Evolutionary conservation across 2,797 vertebrate species (phyloP).

Genomic region (Malurus leucopterus): DNA sequence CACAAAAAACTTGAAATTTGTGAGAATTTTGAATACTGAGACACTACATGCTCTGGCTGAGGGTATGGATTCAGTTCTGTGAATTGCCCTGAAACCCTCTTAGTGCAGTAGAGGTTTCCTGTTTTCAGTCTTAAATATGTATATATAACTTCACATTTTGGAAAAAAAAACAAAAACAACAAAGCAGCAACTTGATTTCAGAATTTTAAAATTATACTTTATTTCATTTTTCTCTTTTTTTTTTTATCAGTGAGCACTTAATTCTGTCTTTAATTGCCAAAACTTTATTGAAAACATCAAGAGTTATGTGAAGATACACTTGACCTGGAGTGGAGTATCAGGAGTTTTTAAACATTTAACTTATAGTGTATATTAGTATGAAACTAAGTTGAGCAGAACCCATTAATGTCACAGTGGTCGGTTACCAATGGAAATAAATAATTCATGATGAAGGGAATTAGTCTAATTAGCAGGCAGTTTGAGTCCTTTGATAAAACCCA

Average conservation of each 20-base stretch:
- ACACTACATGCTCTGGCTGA: not conserved
- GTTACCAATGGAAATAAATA: constrained; percentile 97
- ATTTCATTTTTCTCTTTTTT: not conserved
- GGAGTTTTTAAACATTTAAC: constrained; percentile 78
- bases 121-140: not conserved
- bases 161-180: not conserved
- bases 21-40: not conserved
- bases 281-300: constrained; percentile 56
- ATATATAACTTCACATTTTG: not conserved
- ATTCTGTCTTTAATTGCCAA: not conserved
- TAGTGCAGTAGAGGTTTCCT: not conserved
- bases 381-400: constrained; percentile 88
- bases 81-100: not conserved
- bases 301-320: constrained; percentile 63
- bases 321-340: constrained; percentile 72
- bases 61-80: not conserved
- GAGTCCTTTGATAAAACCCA: constrained; percentile 94
- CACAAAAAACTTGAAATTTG: not conserved
- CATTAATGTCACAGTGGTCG: constrained; percentile 93
- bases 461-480: constrained; percentile 99
- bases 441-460: constrained; percentile 97
- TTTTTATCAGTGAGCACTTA: not conserved
- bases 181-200: not conserved
- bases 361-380: constrained; percentile 85
- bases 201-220: not conserved